Evolutionary conservation across 2,888 invertebrate genomes (phyloP).

Genomic region (Automeris io): DNA sequence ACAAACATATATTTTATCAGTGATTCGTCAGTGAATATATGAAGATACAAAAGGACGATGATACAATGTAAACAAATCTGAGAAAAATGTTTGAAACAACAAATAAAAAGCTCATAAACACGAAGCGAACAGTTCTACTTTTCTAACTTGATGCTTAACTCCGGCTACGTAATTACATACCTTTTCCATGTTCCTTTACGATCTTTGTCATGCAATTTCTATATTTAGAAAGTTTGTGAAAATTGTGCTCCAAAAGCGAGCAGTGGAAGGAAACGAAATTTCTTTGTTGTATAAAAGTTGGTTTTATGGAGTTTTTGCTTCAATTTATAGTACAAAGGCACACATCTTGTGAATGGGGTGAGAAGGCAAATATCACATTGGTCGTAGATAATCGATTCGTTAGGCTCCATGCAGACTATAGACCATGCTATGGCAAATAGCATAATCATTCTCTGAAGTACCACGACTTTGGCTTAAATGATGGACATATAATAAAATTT

Average conservation of each 20-base stretch:
- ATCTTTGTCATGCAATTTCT: constrained; percentile 5
- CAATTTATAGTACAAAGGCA: no score
- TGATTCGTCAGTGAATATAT: no score
- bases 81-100: not conserved
- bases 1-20: no score
- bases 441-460: no score
- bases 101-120: constrained; percentile 1
- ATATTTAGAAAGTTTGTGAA: constrained; percentile 2
- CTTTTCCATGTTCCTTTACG: constrained; percentile 1
- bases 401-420: no score
- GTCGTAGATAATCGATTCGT: no score
- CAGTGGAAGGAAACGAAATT: not conserved
- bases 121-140: not conserved
- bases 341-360: no score
- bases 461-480: no score
- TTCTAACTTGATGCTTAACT: constrained; percentile 1
- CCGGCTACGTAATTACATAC: not conserved
- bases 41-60: not conserved
- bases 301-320: no score
- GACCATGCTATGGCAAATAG: no score
- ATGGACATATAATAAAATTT: no score
- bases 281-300: not conserved
- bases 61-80: constrained; percentile 3
- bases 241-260: not conserved
- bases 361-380: no score